Percentiles rank a stretch among this genome's conserved stretches.
Evolutionary conservation across 2,797 vertebrate species (phyloP).

Genomic region (Centropyge bicolor): DNA sequence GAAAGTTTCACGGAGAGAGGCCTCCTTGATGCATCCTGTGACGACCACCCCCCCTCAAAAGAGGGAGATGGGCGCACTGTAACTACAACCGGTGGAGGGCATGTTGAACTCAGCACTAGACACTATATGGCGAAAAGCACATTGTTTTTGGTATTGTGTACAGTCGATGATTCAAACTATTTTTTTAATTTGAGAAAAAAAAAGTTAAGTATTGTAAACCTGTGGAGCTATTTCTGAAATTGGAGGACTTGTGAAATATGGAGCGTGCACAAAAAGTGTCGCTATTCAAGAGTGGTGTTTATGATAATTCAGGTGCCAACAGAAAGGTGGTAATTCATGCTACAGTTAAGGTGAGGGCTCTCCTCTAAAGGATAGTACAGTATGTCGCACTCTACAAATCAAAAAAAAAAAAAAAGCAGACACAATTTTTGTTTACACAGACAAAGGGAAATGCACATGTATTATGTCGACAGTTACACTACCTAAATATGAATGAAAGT

Average conservation of each 20-base stretch:
- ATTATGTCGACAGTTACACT: slow-evolving; percentile 76
- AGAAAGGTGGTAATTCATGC: slow-evolving; percentile 41
- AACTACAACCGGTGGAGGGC: slow-evolving; percentile 56
- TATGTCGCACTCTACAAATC: slow-evolving; percentile 49
- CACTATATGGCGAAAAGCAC: slow-evolving; percentile 84
- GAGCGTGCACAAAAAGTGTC: slow-evolving; percentile 85
- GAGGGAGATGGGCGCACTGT: slow-evolving; percentile 30
- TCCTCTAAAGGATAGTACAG: slow-evolving; percentile 37
- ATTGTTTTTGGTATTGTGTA: slow-evolving; percentile 88
- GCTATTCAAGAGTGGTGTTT: slow-evolving; percentile 52
- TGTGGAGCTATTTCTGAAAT: slow-evolving; percentile 81
- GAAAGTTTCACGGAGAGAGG: slow-evolving; percentile 91
- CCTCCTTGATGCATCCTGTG: slow-evolving; percentile 60
- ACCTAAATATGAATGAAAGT: slow-evolving; percentile 82
- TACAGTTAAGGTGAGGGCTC: slow-evolving; percentile 34
- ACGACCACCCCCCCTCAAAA: slow-evolving; percentile 24
- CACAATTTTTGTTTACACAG: slow-evolving; percentile 75
- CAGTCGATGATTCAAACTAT: slow-evolving; percentile 88
- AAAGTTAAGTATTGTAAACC: slow-evolving; percentile 81
- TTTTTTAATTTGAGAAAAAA: slow-evolving; percentile 91
- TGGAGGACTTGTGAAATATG: slow-evolving; percentile 77
- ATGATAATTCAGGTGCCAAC: slow-evolving; percentile 78
- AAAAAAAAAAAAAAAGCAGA: slow-evolving; percentile 25
- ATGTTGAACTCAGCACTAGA: slow-evolving; percentile 82
- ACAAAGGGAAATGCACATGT: slow-evolving; percentile 78